Evolutionary conservation across 2,888 invertebrate species (phyloP).

Genomic region (Dorcus parallelipipedus): DNA sequence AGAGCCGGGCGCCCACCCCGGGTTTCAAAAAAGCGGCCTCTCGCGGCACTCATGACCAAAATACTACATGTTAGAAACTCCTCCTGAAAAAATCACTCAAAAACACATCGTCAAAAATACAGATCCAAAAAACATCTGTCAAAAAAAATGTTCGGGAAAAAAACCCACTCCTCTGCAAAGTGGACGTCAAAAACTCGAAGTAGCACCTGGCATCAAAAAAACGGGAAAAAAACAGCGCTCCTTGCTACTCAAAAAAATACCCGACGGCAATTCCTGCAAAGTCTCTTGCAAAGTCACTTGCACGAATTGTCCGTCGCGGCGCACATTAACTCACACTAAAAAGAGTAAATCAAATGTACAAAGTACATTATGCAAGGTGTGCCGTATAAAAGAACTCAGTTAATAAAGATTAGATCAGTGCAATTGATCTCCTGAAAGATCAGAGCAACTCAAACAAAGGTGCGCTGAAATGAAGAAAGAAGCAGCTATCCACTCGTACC

Average conservation of each 20-base stretch:
- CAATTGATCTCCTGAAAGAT: conserved; percentile 42
- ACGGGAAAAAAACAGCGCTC: conserved; percentile 45
- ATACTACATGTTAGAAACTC: conserved; percentile 31
- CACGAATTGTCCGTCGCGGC: conserved; percentile 1
- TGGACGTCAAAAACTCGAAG: conserved; percentile 31
- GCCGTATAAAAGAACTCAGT: conserved; percentile 64
- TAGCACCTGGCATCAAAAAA: conserved; percentile 42
- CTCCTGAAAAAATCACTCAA: conserved; percentile 29
- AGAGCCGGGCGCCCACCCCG: conserved; percentile 46
- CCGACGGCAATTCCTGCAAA: conserved; percentile 19
- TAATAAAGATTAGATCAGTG: conserved; percentile 49
- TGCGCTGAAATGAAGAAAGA: conserved; percentile 68
- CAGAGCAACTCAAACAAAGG: conserved; percentile 67
- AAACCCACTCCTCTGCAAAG: conserved; percentile 26
- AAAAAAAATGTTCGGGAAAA: conserved; percentile 24
- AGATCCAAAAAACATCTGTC: conserved; percentile 30
- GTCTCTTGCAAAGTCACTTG: too few species aligned
- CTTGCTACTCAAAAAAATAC: conserved; percentile 41
- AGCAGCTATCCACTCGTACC: conserved; percentile 49
- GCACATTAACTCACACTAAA: conserved; percentile 5
- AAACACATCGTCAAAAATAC: conserved; percentile 38
- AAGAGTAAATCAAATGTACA: conserved; percentile 9
- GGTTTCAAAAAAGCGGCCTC: conserved; percentile 49
- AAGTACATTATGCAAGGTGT: conserved; percentile 50
- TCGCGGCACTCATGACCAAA: conserved; percentile 49